Evolutionary conservation across 2,113 vertebrate species (phyloP).

Genomic region (Blennius ocellaris): DNA sequence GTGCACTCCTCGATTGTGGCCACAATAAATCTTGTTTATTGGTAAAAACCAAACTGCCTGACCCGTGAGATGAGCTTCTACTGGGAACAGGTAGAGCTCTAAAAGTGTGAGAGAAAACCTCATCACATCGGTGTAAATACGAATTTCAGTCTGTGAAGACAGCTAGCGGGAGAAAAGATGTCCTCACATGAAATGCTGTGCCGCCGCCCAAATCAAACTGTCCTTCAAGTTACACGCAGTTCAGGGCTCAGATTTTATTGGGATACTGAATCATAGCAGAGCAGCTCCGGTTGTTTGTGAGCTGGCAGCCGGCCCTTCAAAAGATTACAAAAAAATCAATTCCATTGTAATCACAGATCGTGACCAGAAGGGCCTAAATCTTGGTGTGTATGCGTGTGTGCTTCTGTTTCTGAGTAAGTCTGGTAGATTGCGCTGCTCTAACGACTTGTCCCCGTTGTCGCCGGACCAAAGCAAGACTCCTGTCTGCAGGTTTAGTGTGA

Average conservation of each 20-base stretch:
- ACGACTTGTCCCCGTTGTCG: slow-evolving; percentile 24
- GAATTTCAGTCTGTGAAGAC: slow-evolving; percentile 41
- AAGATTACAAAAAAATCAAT: slow-evolving; percentile 72
- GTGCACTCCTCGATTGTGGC: slow-evolving; percentile 50
- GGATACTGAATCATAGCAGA: slow-evolving; percentile 60
- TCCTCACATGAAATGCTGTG: slow-evolving; percentile 42
- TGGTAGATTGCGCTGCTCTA: slow-evolving; percentile 31
- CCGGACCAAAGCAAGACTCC: slow-evolving; percentile 34
- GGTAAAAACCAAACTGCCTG: slow-evolving; percentile 61
- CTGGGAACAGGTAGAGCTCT: slow-evolving; percentile 41
- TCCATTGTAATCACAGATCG: slow-evolving; percentile 69
- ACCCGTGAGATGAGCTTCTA: slow-evolving; percentile 63
- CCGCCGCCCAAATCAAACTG: slow-evolving; percentile 26
- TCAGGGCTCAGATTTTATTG: slow-evolving; percentile 41
- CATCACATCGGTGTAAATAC: slow-evolving; percentile 61
- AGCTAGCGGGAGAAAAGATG: not conserved
- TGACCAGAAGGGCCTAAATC: slow-evolving; percentile 57
- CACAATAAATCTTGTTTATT: slow-evolving; percentile 76
- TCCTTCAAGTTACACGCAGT: slow-evolving; percentile 25
- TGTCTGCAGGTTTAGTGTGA: slow-evolving; percentile 43
- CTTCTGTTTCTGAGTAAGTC: slow-evolving; percentile 9
- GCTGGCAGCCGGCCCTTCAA: slow-evolving; percentile 45
- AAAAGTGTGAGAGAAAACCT: slow-evolving; percentile 62
- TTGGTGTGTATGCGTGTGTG: slow-evolving; percentile 12
- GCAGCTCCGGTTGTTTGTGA: slow-evolving; percentile 52